A percentile compares a stretch with the other conserved stretches of the same genome.
Conservation (phyloP, 1,140 invertebrate species). For the Drosophila orosa region DNA sequence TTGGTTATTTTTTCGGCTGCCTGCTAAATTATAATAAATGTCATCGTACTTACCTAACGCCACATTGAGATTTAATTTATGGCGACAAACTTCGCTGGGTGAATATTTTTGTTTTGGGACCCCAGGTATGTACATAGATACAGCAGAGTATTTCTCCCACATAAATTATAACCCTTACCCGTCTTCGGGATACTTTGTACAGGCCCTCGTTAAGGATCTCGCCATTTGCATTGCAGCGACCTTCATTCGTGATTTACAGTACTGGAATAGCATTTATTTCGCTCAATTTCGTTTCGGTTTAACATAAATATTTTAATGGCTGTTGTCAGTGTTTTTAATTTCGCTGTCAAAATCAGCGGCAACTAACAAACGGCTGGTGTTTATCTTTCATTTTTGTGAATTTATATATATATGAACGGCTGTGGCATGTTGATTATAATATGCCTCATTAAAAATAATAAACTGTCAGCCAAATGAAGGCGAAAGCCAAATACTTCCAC, state of each 20-base stretch:
- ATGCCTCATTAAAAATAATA: constrained; percentile 82
- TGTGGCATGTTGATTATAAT: constrained; percentile 70
- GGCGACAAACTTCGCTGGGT: constrained; percentile 62
- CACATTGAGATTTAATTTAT: constrained; percentile 78
- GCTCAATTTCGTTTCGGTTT: constrained; percentile 25
- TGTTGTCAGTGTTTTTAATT: constrained; percentile 54
- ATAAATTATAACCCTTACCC: constrained; percentile 36
- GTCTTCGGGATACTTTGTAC: constrained; percentile 4
- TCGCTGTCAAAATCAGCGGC: constrained; percentile 66
- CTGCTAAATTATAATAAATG: constrained; percentile 78
- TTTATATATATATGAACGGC: constrained; percentile 18
- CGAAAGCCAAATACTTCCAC: constrained; percentile 58
- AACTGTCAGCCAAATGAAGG: constrained; percentile 75
- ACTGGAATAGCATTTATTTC: background rate
- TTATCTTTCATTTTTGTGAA: constrained; percentile 28
- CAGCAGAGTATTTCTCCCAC: constrained; percentile 10
- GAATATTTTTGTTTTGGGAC: constrained; percentile 24
- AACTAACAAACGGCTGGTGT: constrained; percentile 42
- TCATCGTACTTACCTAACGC: constrained; percentile 63
- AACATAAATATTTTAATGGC: constrained; percentile 53
- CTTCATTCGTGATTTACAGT: constrained; percentile 21
- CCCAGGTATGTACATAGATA: constrained; percentile 9
- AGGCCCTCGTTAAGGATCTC: constrained; percentile 1
- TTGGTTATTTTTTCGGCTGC: constrained; percentile 20
- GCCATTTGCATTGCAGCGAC: constrained; percentile 38